phyloP scores from a whole-genome alignment of 2,113 vertebrate species.

The Crotalus viridis region DNA sequence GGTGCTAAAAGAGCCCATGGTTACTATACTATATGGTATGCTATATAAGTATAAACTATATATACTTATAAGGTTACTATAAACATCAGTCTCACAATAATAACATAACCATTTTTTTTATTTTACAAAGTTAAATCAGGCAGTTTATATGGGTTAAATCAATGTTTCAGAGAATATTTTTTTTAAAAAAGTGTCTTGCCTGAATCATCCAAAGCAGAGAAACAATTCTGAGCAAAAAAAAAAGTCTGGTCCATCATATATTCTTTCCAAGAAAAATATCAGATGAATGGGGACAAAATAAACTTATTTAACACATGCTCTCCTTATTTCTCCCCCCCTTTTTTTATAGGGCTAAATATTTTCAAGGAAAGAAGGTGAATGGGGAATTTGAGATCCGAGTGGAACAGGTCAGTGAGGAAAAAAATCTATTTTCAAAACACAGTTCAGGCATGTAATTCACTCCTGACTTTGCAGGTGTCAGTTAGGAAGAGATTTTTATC shows the following conservation, averaged over 20 bases:
- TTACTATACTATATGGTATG: background rate
- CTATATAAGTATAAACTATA: background rate
- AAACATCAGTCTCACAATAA: background rate
- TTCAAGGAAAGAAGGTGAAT: conserved; percentile 90
- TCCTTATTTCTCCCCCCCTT: conserved; percentile 13
- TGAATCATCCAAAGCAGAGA: conserved; percentile 7
- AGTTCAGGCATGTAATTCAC: background rate
- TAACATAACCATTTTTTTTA: background rate
- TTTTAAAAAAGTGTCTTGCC: background rate
- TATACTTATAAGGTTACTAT: background rate
- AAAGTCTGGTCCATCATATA: conserved; percentile 10
- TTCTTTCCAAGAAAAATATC: conserved; percentile 37
- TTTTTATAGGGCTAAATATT: conserved; percentile 86
- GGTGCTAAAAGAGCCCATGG: background rate
- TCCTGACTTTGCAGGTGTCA: conserved; percentile 9
- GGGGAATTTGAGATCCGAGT: conserved; percentile 92
- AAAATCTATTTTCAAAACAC: background rate
- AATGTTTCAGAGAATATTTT: background rate
- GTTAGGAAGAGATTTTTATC: background rate
- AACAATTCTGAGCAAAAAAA: conserved; percentile 38
- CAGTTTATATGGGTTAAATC: background rate
- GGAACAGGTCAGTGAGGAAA: conserved; percentile 84
- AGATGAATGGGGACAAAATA: background rate
- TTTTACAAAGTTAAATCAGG: background rate
- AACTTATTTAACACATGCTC: conserved; percentile 4